Evolutionary conservation across 2,888 invertebrate genomes (phyloP).

Genomic region (Melikaiella ostensackeni): DNA sequence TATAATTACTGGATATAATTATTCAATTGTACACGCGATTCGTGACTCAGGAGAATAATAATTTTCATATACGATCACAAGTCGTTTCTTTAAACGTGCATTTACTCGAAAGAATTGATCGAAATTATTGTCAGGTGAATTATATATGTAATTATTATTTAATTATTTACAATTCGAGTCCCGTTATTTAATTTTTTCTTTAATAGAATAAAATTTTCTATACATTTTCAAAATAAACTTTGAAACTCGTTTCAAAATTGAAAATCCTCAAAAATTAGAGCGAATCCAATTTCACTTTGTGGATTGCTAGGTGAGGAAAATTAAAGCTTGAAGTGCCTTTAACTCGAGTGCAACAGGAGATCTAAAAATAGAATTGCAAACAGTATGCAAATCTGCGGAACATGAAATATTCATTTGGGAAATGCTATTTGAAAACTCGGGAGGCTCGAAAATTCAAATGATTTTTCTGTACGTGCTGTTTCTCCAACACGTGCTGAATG

Average conservation of each 20-base stretch:
- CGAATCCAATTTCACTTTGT: neutral
- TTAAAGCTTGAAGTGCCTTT: neutral
- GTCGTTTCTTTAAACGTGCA: neutral
- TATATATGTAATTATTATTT: neutral
- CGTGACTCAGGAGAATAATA: conserved; percentile 2
- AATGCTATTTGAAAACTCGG: neutral
- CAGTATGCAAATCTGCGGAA: neutral
- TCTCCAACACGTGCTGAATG: neutral
- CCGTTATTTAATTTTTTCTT: neutral
- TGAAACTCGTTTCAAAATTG: neutral
- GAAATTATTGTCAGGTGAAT: conserved; percentile 6
- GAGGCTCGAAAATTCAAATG: neutral
- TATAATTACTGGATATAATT: neutral
- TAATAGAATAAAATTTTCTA: neutral
- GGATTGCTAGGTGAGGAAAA: neutral
- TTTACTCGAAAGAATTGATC: neutral
- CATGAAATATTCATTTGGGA: conserved; percentile 14
- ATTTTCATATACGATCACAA: neutral
- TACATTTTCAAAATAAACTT: too few species aligned
- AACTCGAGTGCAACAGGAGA: neutral
- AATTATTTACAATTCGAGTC: neutral
- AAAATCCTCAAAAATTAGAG: neutral
- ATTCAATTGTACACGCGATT: neutral
- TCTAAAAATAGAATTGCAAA: conserved; percentile 6
- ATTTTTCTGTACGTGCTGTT: neutral